Percentiles rank a stretch among this genome's conserved stretches.
phyloP scores from a whole-genome alignment of 2,113 vertebrate genomes.

The Columbina picui region DNA sequence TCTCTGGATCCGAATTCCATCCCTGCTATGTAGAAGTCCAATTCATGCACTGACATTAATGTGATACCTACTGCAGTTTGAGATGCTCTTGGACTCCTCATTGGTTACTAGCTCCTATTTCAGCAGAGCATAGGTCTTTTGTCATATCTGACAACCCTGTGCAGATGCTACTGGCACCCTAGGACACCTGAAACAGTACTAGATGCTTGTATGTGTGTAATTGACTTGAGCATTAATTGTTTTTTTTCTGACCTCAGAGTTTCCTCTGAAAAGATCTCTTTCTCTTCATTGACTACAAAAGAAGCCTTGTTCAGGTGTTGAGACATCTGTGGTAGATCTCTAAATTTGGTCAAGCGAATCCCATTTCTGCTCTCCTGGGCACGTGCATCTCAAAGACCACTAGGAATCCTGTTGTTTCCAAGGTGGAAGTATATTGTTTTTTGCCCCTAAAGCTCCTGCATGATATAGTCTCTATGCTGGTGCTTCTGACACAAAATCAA shows the following conservation, averaged over 20 bases:
- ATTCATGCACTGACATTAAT: background rate
- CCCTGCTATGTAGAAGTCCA: background rate
- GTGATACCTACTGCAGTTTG: background rate
- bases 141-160: background rate
- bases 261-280: background rate
- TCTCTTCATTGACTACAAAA: background rate
- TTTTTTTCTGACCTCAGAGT: background rate
- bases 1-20: background rate
- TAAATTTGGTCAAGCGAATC: background rate
- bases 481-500: background rate
- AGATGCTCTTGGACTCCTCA: background rate
- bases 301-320: background rate
- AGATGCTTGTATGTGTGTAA: background rate
- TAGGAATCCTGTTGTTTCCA: background rate
- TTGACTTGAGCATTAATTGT: background rate
- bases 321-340: background rate
- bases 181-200: background rate
- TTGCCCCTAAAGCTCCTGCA: background rate
- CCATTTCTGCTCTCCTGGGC: background rate
- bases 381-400: background rate
- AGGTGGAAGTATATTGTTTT: rapidly evolving
- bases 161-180: background rate
- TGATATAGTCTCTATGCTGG: background rate
- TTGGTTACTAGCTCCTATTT: background rate
- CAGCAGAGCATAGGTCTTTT: background rate